Conservation (phyloP, 2,113 vertebrate genomes). For the Pollimyrus isidori region DNA sequence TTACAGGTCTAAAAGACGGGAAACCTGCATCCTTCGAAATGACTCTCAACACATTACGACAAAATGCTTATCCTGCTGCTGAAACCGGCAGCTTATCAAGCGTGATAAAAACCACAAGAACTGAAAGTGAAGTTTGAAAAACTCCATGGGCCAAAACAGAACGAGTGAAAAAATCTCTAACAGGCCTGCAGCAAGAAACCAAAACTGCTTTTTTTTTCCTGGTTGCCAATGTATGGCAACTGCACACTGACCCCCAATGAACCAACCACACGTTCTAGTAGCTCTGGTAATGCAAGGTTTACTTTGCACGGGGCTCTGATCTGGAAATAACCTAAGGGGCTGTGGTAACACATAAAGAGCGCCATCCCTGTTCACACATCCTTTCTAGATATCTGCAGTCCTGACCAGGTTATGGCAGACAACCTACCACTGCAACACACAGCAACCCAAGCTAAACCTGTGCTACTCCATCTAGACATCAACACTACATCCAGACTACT, state of each 20-base stretch:
- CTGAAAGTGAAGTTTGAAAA: neutral
- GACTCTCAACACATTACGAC: neutral
- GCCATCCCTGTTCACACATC: neutral
- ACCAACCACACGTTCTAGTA: neutral
- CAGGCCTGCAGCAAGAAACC: neutral
- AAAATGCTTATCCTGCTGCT: neutral
- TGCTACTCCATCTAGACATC: neutral
- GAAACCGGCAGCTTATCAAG: neutral
- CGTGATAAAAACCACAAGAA: neutral
- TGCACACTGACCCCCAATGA: neutral
- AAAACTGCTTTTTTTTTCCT: neutral
- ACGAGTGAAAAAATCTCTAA: neutral
- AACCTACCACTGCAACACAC: neutral
- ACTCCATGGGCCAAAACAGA: conserved; percentile 27
- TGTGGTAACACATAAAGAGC: neutral
- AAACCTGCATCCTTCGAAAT: neutral
- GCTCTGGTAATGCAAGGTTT: neutral
- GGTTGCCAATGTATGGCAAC: neutral
- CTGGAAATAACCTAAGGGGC: neutral
- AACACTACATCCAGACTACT: neutral
- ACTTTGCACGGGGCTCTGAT: neutral
- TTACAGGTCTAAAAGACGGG: neutral
- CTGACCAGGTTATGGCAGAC: neutral
- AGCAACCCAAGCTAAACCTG: neutral
- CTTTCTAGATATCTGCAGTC: neutral